These are phyloP conservation scores for Esox lucius DNA, from an alignment of 2,797 vertebrate species.

Conservation along the genomic window DNA sequence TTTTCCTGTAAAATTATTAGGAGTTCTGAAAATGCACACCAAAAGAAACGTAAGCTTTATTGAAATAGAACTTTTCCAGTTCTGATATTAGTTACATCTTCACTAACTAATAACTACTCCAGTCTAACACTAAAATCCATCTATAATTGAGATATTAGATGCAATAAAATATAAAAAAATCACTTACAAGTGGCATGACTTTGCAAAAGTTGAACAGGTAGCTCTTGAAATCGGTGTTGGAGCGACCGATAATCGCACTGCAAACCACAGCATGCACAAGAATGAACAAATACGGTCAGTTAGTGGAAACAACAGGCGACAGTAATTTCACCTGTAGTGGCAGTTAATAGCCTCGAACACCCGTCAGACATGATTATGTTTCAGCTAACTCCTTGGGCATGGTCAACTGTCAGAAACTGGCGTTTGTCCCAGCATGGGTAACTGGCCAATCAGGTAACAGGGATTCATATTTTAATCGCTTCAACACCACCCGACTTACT, in stretches of 20 bases:
- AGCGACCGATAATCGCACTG: slow-evolving; percentile 98
- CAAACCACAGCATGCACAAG: slow-evolving; percentile 82
- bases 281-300: slow-evolving; percentile 46
- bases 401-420: neutral
- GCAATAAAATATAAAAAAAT: slow-evolving; percentile 34
- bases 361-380: neutral
- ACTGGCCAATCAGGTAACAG: neutral
- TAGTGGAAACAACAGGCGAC: neutral
- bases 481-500: neutral
- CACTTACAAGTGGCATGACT: slow-evolving; percentile 97
- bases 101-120: neutral
- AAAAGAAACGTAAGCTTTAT: neutral
- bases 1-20: slow-evolving; percentile 32
- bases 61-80: neutral
- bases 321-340: neutral
- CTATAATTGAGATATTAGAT: neutral
- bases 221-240: slow-evolving; percentile 93
- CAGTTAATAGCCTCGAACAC: neutral
- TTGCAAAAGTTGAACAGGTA: slow-evolving; percentile 95
- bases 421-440: neutral
- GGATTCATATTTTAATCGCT: neutral
- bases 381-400: neutral
- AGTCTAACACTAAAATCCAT: neutral
- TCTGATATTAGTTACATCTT: neutral
- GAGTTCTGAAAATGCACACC: slow-evolving; percentile 42